These are phyloP conservation scores for Agrochola lychnidis DNA, from an alignment of 2,888 invertebrate species.

Conservation along the genomic window DNA sequence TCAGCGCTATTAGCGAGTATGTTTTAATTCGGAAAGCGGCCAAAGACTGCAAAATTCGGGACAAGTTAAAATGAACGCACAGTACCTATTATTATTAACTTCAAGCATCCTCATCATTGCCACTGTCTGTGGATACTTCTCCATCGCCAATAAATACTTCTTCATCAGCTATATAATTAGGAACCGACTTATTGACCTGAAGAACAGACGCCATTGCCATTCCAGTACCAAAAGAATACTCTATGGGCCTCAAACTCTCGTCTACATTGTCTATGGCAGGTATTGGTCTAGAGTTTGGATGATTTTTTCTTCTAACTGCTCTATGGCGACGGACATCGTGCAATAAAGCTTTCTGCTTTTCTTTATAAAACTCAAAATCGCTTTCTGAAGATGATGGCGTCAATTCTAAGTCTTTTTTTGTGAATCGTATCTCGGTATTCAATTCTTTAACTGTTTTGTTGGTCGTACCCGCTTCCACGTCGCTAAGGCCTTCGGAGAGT, in stretches of 20 bases:
- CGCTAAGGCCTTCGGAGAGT: constrained; percentile 73
- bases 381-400: constrained; percentile 81
- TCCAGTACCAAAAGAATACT: constrained; percentile 87
- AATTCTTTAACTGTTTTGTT: constrained; percentile 68
- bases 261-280: constrained; percentile 77
- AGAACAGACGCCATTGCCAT: constrained; percentile 88
- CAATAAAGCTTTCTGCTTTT: constrained; percentile 73
- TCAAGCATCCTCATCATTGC: constrained; percentile 84
- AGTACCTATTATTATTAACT: background rate
- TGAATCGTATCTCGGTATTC: constrained; percentile 68
- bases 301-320: constrained; percentile 80
- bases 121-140: constrained; percentile 87
- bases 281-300: constrained; percentile 67
- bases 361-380: constrained; percentile 77
- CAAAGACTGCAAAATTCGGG: too few species aligned
- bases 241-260: constrained; percentile 85
- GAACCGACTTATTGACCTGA: constrained; percentile 77
- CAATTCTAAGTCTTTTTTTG: constrained; percentile 82
- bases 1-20: too few species aligned
- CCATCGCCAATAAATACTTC: constrained; percentile 87
- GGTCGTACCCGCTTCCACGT: constrained; percentile 65
- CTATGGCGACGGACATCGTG: constrained; percentile 82
- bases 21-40: too few species aligned
- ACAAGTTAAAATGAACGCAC: too few species aligned
- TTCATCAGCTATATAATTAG: constrained; percentile 77